These are phyloP conservation scores for Anaspis maculata DNA, from an alignment of 2,888 invertebrate genomes.

Conservation along the genomic window DNA sequence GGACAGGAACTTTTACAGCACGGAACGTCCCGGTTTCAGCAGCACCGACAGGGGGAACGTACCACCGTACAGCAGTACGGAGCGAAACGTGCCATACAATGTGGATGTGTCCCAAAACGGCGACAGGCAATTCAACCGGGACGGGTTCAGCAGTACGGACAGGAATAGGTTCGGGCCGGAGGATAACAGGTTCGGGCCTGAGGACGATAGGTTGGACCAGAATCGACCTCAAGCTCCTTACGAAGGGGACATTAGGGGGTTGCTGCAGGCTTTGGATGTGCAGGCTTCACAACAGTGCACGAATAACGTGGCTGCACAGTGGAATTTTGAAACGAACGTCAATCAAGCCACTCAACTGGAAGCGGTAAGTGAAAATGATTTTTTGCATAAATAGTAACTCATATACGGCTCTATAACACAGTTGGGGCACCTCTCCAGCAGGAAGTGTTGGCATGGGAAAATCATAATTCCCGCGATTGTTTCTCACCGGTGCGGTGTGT, in stretches of 20 bases:
- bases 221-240: constrained; percentile 1
- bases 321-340: constrained; percentile 83
- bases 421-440: too few relatives aligned
- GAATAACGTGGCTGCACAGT: constrained; percentile 78
- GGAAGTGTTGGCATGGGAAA: constrained; percentile 15
- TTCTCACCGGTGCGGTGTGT: too few relatives aligned
- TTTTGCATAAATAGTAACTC: too few relatives aligned
- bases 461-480: constrained; percentile 14
- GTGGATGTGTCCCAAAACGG: constrained; percentile 8
- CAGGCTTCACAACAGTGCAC: constrained; percentile 74
- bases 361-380: constrained; percentile 57
- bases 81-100: constrained; percentile 13
- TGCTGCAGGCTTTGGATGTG: constrained; percentile 63
- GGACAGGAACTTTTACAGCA: too few relatives aligned
- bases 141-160: background rate
- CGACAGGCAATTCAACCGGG: constrained; percentile 3
- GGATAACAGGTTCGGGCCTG: constrained; percentile 2
- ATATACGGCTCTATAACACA: too few relatives aligned
- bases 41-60: too few relatives aligned
- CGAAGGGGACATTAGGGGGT: constrained; percentile 44
- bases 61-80: constrained; percentile 5
- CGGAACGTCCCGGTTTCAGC: too few relatives aligned
- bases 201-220: constrained; percentile 1
- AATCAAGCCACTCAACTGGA: constrained; percentile 74
- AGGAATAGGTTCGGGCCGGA: background rate